Evolutionary conservation across 2,888 invertebrate species (phyloP), one percentile per base, ranked within the genome.

Genomic region (Amphimallon solstitiale): DNA sequence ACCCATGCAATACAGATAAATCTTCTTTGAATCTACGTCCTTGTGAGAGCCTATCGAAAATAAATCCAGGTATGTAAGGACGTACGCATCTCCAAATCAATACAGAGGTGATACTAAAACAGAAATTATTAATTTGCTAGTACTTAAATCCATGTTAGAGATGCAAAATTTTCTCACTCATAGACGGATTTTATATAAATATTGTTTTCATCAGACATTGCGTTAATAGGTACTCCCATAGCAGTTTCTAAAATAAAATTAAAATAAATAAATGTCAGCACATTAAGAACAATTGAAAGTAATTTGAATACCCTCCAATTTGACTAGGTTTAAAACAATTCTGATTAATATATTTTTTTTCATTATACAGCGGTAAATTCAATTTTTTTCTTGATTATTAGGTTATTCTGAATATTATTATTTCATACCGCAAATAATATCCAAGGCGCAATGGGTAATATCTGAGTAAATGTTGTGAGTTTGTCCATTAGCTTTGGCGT

Each of bases 241-340:
- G 88, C 87, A 40, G 87, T 86, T 73, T 88, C 87, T 84, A 79
- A 69, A 79, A 73, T 21, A 59, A n/a, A n/a, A n/a, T n/a, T n/a
- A n/a, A n/a, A n/a, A 12, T 17, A 15, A 9, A 54, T 54, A 19
- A 21, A 19, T 9, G 23, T 5, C 40, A 15, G 40, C n/a, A n/a
- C n/a, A n/a, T n/a, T n/a, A n/a, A n/a, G n/a, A n/a, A n/a, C n/a
- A n/a, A n/a, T n/a, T n/a, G n/a, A n/a, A n/a, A n/a, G n/a, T n/a
- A n/a, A n/a, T n/a, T n/a, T n/a, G n/a, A n/a, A n/a, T n/a, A n/a
- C n/a, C n/a, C n/a, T n/a, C n/a, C n/a, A n/a, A n/a, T n/a, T n/a
- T n/a, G n/a, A n/a, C n/a, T n/a, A n/a, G n/a, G n/a, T n/a, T n/a
- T n/a, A n/a, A n/a, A n/a, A n/a, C n/a, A n/a, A n/a, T n/a, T n/a